Conservation (phyloP, 2,113 vertebrate genomes). For the Ibidorhyncha struthersii region DNA sequence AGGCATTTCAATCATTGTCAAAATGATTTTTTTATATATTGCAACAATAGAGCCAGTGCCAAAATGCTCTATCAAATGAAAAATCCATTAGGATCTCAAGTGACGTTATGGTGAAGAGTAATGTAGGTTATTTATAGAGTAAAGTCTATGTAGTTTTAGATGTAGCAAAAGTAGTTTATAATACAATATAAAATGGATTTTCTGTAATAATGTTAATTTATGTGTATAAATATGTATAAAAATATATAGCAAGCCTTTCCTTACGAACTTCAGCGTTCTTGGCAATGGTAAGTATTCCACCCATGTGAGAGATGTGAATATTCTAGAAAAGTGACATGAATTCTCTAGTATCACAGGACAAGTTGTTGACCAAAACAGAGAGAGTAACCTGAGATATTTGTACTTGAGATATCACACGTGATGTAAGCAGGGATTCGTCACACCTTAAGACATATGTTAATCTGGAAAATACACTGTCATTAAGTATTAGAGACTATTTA, state of each 20-base stretch:
- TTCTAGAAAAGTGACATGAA: neutral
- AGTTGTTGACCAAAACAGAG: neutral
- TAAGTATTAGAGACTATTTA: neutral
- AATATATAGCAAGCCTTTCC: neutral
- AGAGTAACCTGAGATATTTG: neutral
- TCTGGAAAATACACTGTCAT: neutral
- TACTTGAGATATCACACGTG: neutral
- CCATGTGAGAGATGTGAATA: neutral
- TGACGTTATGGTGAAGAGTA: neutral
- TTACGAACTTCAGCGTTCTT: neutral
- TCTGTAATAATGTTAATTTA: neutral
- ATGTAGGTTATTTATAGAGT: neutral
- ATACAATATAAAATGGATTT: neutral
- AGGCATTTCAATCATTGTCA: neutral
- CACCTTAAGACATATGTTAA: neutral
- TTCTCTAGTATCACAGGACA: neutral
- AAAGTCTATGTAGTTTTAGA: neutral
- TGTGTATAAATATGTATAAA: neutral
- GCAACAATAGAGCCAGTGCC: neutral
- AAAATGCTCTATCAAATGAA: neutral
- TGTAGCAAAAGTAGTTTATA: neutral
- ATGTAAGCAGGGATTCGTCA: neutral
- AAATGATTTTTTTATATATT: neutral
- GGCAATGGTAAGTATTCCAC: neutral
- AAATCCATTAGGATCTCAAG: neutral